Evolutionary conservation across 2,888 invertebrate genomes (phyloP).

Genomic region (Heliconius ethilla): DNA sequence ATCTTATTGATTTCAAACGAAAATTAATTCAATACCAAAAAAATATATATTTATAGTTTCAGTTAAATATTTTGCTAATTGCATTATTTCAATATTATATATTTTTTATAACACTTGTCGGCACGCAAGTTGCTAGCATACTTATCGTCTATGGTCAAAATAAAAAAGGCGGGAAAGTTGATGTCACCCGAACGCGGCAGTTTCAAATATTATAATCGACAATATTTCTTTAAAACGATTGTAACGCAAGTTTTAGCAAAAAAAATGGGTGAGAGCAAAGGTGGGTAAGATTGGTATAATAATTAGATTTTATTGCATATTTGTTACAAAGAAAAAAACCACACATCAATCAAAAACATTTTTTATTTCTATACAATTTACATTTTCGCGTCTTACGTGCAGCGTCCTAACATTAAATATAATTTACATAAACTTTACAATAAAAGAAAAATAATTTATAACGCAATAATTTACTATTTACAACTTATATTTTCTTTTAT

Average conservation of each 20-base stretch:
- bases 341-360: slow-evolving; percentile 66
- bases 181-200: neutral
- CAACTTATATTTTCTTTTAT: slow-evolving; percentile 49
- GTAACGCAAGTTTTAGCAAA: neutral
- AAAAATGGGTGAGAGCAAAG: neutral
- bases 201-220: neutral
- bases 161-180: slow-evolving; percentile 19
- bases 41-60: neutral
- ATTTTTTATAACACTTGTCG: neutral
- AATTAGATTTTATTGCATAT: neutral
- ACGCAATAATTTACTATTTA: slow-evolving; percentile 58
- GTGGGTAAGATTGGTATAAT: neutral
- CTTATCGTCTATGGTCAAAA: slow-evolving; percentile 13
- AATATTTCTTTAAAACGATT: neutral
- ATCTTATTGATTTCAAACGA: neutral
- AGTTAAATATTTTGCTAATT: no score
- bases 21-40: neutral
- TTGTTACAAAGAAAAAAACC: slow-evolving; percentile 50
- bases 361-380: slow-evolving; percentile 78
- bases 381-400: slow-evolving; percentile 65
- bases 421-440: slow-evolving; percentile 60
- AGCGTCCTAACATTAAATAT: slow-evolving; percentile 62
- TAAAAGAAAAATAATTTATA: slow-evolving; percentile 48
- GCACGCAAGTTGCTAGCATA: neutral
- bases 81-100: neutral